A percentile compares a stretch with the other conserved stretches of the same genome.
phyloP scores from a whole-genome alignment of 2,113 vertebrate species.

The Pungitius pungitius region DNA sequence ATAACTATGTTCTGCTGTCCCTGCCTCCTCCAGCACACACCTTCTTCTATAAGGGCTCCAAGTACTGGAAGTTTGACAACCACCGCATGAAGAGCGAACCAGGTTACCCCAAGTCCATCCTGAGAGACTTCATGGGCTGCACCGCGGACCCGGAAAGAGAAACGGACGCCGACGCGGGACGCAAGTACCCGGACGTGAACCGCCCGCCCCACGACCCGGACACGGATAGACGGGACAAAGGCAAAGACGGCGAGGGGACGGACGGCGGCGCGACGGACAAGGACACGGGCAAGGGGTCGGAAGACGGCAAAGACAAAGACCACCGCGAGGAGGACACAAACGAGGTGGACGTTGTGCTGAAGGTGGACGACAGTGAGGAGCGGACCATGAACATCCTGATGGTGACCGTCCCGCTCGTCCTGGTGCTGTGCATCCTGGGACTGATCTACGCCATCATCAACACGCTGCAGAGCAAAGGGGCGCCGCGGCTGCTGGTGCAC shows the following conservation, averaged over 20 bases:
- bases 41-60: slow-evolving; percentile 94
- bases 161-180: slow-evolving; percentile 59
- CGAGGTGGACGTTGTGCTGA: slow-evolving; percentile 93
- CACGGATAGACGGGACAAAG: slow-evolving; percentile 59
- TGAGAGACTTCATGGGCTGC: slow-evolving; percentile 97
- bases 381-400: slow-evolving; percentile 91
- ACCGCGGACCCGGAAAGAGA: slow-evolving; percentile 79
- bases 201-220: slow-evolving; percentile 87
- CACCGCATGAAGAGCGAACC: slow-evolving; percentile 93
- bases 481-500: slow-evolving; percentile 90
- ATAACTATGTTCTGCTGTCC: neutral
- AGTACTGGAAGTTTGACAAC: slow-evolving; percentile 99
- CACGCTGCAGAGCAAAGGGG: slow-evolving; percentile 94
- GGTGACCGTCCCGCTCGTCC: slow-evolving; percentile 90
- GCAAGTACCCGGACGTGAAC: slow-evolving; percentile 83
- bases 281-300: slow-evolving; percentile 45
- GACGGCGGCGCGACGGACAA: slow-evolving; percentile 50
- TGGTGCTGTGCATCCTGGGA: slow-evolving; percentile 92
- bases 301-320: slow-evolving; percentile 64
- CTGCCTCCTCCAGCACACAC: slow-evolving; percentile 85
- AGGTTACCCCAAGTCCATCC: slow-evolving; percentile 95
- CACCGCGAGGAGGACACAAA: slow-evolving; percentile 76
- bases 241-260: slow-evolving; percentile 50
- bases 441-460: slow-evolving; percentile 91
- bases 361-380: slow-evolving; percentile 89